A percentile compares a stretch with the other conserved stretches of the same genome.
These are phyloP conservation scores for Heptranchias perlo DNA, from an alignment of 2,113 vertebrate species.

Conservation along the genomic window DNA sequence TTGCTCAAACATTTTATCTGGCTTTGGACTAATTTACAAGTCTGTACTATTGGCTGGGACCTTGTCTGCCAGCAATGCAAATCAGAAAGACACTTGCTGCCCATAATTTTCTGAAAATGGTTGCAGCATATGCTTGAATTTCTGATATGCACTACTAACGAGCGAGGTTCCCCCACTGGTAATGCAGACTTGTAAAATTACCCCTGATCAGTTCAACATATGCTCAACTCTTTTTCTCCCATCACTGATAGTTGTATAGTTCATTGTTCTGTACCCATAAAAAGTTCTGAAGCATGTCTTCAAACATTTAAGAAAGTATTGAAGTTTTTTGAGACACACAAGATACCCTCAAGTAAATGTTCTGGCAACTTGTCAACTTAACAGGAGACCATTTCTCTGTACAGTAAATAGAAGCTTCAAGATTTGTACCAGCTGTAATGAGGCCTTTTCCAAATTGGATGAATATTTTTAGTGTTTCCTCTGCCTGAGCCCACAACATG, in stretches of 20 bases:
- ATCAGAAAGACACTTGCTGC: not conserved
- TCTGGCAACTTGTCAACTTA: not conserved
- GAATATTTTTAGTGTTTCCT: not conserved
- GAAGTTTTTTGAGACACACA: not conserved
- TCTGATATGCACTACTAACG: not conserved
- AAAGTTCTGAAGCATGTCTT: not conserved
- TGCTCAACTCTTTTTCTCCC: not conserved
- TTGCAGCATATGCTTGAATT: not conserved
- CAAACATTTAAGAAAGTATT: not conserved
- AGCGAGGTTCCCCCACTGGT: not conserved
- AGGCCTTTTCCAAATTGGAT: conserved; percentile 16
- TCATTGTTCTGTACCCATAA: not conserved
- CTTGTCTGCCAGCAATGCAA: not conserved
- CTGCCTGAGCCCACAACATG: not conserved
- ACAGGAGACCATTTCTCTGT: not conserved
- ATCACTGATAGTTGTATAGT: not conserved
- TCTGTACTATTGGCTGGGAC: not conserved
- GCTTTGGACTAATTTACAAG: not conserved
- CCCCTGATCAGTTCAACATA: not conserved
- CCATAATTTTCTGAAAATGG: not conserved
- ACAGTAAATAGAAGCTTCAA: not conserved
- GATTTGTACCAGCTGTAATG: not conserved
- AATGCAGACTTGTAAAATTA: not conserved
- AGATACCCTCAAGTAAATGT: not conserved
- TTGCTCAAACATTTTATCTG: not conserved